These are phyloP conservation scores for Lasioglossum leucozonium DNA, from an alignment of 2,888 invertebrate species.

Conservation along the genomic window DNA sequence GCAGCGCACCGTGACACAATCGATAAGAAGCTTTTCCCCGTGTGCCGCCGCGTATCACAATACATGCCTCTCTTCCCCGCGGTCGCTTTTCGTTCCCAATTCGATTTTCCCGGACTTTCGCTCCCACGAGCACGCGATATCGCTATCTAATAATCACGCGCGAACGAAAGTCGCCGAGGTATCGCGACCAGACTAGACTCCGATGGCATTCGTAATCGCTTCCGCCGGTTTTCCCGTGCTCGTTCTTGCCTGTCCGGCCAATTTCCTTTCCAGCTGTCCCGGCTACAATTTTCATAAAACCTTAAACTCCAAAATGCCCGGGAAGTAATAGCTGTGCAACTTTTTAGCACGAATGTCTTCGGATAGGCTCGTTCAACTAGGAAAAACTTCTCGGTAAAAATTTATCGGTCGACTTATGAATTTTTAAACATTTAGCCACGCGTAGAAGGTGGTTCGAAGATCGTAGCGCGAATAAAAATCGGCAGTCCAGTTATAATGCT, in stretches of 20 bases:
- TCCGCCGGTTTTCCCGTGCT: not conserved
- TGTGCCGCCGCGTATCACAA: not conserved
- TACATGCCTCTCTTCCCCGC: not conserved
- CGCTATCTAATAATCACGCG: slow-evolving; percentile 2
- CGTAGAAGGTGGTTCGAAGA: no score
- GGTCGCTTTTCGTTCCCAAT: not conserved
- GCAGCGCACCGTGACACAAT: slow-evolving; percentile 59
- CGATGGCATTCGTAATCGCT: slow-evolving; percentile 22
- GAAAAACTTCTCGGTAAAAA: no score
- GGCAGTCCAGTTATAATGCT: no score
- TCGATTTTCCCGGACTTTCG: slow-evolving; percentile 9
- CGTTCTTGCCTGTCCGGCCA: slow-evolving; percentile 20
- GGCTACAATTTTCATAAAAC: not conserved
- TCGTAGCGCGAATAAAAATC: no score
- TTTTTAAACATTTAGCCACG: no score
- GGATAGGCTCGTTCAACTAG: not conserved
- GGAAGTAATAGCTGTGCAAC: not conserved
- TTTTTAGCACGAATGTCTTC: not conserved
- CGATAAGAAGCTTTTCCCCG: slow-evolving; percentile 64
- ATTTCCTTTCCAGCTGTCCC: slow-evolving; percentile 32
- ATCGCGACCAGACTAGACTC: slow-evolving; percentile 18
- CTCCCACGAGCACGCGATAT: not conserved
- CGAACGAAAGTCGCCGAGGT: slow-evolving; percentile 15
- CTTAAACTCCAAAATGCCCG: not conserved
- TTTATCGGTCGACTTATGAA: no score